These are phyloP conservation scores for Ormyrus thymus DNA, from an alignment of 2,888 invertebrate genomes.

Conservation along the genomic window DNA sequence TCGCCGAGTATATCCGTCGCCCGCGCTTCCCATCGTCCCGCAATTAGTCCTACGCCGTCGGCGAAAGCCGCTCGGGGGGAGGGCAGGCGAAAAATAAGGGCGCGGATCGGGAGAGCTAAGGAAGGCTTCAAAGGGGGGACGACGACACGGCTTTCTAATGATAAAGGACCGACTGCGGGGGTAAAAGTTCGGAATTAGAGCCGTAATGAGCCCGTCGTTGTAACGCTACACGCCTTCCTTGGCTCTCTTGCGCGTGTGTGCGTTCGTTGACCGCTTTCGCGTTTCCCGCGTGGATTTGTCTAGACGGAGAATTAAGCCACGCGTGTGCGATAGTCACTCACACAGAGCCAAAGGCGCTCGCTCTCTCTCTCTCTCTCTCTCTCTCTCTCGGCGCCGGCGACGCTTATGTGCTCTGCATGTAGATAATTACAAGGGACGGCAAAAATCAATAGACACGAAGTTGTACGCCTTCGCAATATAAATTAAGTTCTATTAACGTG, in stretches of 20 bases:
- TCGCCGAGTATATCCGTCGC: too few relatives aligned
- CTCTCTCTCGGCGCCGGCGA: not conserved
- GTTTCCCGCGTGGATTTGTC: slow-evolving; percentile 51
- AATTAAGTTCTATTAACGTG: slow-evolving; percentile 56
- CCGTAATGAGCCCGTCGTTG: slow-evolving; percentile 63
- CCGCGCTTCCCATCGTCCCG: too few relatives aligned
- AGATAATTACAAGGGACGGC: slow-evolving; percentile 57
- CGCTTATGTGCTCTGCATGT: slow-evolving; percentile 52
- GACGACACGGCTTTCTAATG: slow-evolving; percentile 45
- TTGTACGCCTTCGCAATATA: slow-evolving; percentile 54
- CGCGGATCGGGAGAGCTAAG: slow-evolving; percentile 23
- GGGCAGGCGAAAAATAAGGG: slow-evolving; percentile 13
- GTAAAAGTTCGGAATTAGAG: slow-evolving; percentile 64
- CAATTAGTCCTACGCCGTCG: too few relatives aligned
- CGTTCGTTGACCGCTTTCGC: slow-evolving; percentile 48
- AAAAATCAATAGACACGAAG: slow-evolving; percentile 56
- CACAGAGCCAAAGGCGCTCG: not conserved
- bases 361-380: too few relatives aligned
- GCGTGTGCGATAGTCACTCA: slow-evolving; percentile 34
- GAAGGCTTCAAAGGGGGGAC: not conserved
- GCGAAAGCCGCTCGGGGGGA: too few relatives aligned
- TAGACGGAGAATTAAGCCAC: slow-evolving; percentile 55
- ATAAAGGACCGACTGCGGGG: slow-evolving; percentile 53
- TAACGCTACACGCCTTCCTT: slow-evolving; percentile 42
- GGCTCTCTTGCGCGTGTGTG: slow-evolving; percentile 7